These are phyloP conservation scores for Elanoides forficatus DNA, from an alignment of 2,113 vertebrate species.

Conservation along the genomic window DNA sequence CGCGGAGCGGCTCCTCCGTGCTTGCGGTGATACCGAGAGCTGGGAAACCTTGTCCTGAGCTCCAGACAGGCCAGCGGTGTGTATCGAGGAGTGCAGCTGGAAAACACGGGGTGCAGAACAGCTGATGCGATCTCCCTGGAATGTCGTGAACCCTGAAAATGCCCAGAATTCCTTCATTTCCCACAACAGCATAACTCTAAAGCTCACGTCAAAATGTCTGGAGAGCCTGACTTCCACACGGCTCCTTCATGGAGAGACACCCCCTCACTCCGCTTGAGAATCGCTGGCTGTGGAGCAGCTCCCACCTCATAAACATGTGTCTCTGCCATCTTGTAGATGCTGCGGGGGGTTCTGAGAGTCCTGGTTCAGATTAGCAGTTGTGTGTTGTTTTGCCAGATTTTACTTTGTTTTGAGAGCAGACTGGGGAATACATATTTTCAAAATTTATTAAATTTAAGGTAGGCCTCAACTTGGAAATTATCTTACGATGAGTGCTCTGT, in stretches of 20 bases:
- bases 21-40: rapidly evolving
- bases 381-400: neutral
- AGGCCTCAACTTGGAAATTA: neutral
- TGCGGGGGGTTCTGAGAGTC: rapidly evolving
- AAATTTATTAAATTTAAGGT: neutral
- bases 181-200: rapidly evolving
- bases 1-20: rapidly evolving
- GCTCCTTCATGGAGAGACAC: rapidly evolving
- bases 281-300: rapidly evolving
- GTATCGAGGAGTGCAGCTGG: rapidly evolving
- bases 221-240: rapidly evolving
- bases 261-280: rapidly evolving
- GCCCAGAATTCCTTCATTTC: neutral
- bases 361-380: neutral
- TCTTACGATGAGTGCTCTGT: rapidly evolving
- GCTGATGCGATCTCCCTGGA: rapidly evolving
- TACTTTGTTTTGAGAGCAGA: neutral
- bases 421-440: rapidly evolving
- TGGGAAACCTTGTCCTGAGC: rapidly evolving
- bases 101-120: rapidly evolving
- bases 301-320: rapidly evolving
- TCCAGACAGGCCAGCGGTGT: rapidly evolving
- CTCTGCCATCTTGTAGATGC: rapidly evolving
- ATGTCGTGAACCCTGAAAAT: rapidly evolving
- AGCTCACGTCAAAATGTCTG: rapidly evolving